Percentiles rank a stretch among this genome's conserved stretches.
Conservation (phyloP, 2,888 invertebrate genomes). For the Piscicola geometra region DNA sequence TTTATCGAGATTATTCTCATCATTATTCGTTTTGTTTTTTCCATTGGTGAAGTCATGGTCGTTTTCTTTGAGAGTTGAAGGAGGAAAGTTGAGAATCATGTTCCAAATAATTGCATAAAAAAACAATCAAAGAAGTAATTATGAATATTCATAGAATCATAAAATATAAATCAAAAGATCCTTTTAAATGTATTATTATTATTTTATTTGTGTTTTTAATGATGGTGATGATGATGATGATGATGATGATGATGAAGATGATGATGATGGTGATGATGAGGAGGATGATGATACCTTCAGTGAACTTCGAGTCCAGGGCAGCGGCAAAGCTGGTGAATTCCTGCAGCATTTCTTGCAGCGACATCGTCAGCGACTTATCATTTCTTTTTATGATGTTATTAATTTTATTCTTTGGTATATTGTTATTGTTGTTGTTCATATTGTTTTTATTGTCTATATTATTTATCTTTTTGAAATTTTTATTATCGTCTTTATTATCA, state of each 20-base stretch:
- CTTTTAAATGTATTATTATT: no score
- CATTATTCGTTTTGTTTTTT: background rate
- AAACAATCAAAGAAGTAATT: no score
- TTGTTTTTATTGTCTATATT: background rate
- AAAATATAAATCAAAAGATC: no score
- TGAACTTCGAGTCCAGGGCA: background rate
- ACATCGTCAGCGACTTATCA: background rate
- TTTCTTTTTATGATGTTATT: background rate
- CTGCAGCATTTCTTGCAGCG: background rate
- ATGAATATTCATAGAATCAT: no score
- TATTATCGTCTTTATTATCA: no score
- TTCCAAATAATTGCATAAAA: no score
- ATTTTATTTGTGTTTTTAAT: no score
- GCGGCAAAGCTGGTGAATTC: background rate
- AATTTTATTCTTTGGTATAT: background rate
- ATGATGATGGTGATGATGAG: slow-evolving; percentile 34
- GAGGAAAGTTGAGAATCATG: background rate
- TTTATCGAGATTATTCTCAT: background rate
- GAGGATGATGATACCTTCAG: slow-evolving; percentile 12
- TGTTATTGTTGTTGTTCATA: background rate
- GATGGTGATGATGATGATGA: slow-evolving; percentile 33
- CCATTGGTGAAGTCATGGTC: no score
- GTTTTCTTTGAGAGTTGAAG: background rate
- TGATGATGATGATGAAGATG: slow-evolving; percentile 31
- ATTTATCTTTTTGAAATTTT: background rate